A percentile compares a stretch with the other conserved stretches of the same genome.
Evolutionary conservation across 2,797 vertebrate genomes (phyloP).

Genomic region (Cossypha dichroa): DNA sequence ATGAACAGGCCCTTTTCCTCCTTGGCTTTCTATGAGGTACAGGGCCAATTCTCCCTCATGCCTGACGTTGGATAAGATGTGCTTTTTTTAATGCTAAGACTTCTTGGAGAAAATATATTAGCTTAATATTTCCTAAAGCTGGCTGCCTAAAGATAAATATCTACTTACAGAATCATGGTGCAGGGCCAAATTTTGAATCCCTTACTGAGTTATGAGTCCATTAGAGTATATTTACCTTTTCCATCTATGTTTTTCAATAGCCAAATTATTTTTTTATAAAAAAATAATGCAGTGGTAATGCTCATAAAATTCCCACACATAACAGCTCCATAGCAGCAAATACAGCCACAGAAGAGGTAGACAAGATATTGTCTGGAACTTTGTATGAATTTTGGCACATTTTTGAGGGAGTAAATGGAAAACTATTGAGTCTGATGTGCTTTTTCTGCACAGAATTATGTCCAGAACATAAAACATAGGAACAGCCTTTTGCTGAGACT

Average conservation of each 20-base stretch:
- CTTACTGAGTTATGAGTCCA: neutral
- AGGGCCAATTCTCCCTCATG: neutral
- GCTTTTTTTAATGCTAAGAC: neutral
- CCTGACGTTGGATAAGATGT: neutral
- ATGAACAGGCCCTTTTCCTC: neutral
- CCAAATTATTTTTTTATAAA: neutral
- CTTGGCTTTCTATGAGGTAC: neutral
- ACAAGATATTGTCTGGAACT: neutral
- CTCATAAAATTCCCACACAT: neutral
- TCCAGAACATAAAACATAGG: neutral
- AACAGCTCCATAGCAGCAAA: neutral
- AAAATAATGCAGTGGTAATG: neutral
- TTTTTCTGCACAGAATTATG: neutral
- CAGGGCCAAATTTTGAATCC: neutral
- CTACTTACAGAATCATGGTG: neutral
- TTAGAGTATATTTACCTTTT: neutral
- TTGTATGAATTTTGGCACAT: neutral
- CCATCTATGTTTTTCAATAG: neutral
- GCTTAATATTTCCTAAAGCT: neutral
- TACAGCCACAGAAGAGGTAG: neutral
- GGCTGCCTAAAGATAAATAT: neutral
- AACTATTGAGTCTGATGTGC: neutral
- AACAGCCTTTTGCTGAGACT: neutral
- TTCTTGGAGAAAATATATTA: neutral
- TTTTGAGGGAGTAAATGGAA: neutral